Evolutionary conservation across 2,888 invertebrate species (phyloP), one percentile per base, ranked within the genome.

Genomic region (Agrochola circellaris): DNA sequence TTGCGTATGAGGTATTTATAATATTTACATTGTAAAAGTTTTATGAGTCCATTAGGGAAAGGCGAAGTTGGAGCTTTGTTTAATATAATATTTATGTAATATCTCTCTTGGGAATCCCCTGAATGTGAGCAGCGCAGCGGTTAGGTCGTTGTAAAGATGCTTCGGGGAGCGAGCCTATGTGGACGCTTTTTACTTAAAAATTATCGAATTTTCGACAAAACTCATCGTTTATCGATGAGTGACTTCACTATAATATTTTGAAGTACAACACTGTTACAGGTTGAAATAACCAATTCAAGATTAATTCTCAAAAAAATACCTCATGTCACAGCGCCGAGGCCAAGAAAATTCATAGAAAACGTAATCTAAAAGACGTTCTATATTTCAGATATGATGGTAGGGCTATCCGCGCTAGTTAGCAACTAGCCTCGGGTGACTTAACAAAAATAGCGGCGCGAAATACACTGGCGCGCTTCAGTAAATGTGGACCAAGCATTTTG

Each of bases 401-500:
- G 89, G 89, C 56, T 82, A 74, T 71, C 54, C 34, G 69, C 74
- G 77, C 84, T 89, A 88, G 87, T 87, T 87, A 87, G 82, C 72
- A 76, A 69, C 71, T 84, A 79, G 88, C 89, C 89, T 79, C 87
- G 80, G 89, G 86, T 75, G 89, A 71, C 86, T 81, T 74, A 77
- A 88, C 87, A 87, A 89, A 89, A 89, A 89, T 86, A 88, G 87
- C 75, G 81, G 73, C 80, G 85, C 69, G 77, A 86, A 88, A 87
- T 73, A 89, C 68, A 82, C 75, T 69, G 42, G 38, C 45, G 72
- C 65, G 77, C 77, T 78, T 74, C 65, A 88, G 79, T 79, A 83
- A 87, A 87, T 85, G 78, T 88, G 67, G 73, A 82, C 73, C 70
- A 78, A 83, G 83, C 79, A 81, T 85, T 82, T 77, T 75, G 75